Base-by-base conservation (phyloP, 2,888 invertebrate species). In the Timandra comae region DNA sequence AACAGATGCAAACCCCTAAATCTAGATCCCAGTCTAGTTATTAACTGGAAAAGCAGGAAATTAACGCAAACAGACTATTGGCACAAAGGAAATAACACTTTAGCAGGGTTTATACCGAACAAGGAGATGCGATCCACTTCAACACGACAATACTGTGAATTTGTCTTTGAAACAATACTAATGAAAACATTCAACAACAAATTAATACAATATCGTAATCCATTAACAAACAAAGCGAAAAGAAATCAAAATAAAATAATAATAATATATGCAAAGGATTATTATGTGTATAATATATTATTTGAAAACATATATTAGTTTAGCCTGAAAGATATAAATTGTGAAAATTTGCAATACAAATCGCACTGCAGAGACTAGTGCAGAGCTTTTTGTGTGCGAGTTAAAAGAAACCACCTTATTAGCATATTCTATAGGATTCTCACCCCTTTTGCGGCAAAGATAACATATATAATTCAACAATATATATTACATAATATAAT, bases 331-430 rank as follows among this genome's bases (percentile, higher is more conserved):
- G 43, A 52, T 49, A 60, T 57, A 62, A 59, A 58, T 60, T 47
- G 49, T 55, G 57, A 61, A 67, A 81, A 84, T 80, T 82, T 78
- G 82, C 84, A 84, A 81, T 68, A 71, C 81, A 84, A 82, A 84
- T 82, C 78, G 78, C 82, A 85, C 77, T 85, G 85, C 85, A 84
- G 85, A 79, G 67, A 72, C 70, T 72, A 75, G 81, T 84, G 85
- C 85, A 82, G 85, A 77, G 79, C 72, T 84, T 85, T 82, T 82
- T 82, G 79, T 80, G 68, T 72, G 70, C 70, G 73, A 64, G 70
- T 67, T 70, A 64, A 76, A 81, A 81, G 79, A 75, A 80, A 79
- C 70, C 69, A 63, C 63, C 70, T 70, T 68, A 80, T 84, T 81
- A 77, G 77, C 82, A 85, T 82, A 81, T 78, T 74, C 71, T 64